Percentiles rank a stretch among this genome's conserved stretches.
Evolutionary conservation across 2,888 invertebrate genomes (phyloP).

Genomic region (Emmelina monodactyla): DNA sequence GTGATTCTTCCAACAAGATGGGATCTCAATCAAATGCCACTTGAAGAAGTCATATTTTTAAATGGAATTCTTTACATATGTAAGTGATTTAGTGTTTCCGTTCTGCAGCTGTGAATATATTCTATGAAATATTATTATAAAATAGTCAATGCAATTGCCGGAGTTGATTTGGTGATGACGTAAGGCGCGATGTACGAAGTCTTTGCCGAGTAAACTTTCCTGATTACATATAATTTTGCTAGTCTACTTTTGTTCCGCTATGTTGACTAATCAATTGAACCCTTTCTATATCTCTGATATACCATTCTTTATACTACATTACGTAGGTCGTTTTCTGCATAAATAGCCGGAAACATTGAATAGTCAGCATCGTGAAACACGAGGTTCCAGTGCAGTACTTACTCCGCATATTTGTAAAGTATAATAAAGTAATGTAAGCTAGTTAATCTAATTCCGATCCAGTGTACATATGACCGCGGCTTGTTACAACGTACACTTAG

Average conservation of each 20-base stretch:
- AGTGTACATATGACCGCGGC: no score
- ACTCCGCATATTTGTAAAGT: constrained; percentile 28
- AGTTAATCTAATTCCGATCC: background rate
- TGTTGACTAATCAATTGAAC: background rate
- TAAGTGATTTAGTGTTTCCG: constrained; percentile 29
- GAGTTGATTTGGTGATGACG: no score
- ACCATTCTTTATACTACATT: no score
- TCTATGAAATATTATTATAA: no score
- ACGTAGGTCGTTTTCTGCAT: no score
- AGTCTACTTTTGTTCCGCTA: constrained; percentile 4
- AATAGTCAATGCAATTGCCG: no score
- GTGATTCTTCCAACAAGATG: constrained; percentile 22
- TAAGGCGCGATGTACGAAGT: no score
- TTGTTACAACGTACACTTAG: no score
- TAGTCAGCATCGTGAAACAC: background rate
- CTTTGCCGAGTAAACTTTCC: no score
- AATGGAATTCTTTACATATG: background rate
- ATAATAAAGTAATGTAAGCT: constrained; percentile 11
- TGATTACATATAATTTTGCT: no score
- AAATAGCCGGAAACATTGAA: no score
- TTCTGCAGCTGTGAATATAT: constrained; percentile 59
- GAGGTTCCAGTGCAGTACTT: constrained; percentile 16
- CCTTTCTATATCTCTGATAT: no score
- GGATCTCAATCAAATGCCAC: constrained; percentile 45
- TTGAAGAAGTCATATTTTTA: background rate